Evolutionary conservation across 2,797 vertebrate genomes (phyloP).

Genomic region (Lithobates sylvaticus): DNA sequence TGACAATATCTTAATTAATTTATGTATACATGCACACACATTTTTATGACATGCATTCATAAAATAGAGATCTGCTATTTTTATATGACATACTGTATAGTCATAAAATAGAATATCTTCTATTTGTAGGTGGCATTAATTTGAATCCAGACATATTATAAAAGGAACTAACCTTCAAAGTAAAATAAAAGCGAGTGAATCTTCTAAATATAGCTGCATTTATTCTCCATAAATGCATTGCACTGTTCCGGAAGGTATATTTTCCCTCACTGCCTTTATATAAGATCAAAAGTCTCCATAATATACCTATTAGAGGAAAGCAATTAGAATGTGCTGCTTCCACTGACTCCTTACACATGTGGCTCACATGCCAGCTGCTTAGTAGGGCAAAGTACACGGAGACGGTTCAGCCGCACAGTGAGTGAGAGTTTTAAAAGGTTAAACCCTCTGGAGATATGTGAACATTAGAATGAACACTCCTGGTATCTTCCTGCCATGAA

Average conservation of each 20-base stretch:
- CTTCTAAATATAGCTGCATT: conserved; percentile 10
- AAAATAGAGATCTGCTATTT: no score
- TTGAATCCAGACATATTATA: not conserved
- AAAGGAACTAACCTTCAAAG: conserved; percentile 14
- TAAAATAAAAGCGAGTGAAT: not conserved
- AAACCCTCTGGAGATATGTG: no score
- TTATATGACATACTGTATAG: no score
- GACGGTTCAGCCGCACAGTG: no score
- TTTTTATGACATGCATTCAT: no score
- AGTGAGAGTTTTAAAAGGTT: no score
- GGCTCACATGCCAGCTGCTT: no score
- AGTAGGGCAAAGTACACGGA: no score
- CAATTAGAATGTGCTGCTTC: not conserved
- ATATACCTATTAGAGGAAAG: not conserved
- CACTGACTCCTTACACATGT: not conserved
- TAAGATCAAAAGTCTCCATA: not conserved
- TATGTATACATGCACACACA: no score
- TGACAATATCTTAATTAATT: no score
- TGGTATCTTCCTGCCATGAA: no score
- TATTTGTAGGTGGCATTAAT: not conserved
- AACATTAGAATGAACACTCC: no score
- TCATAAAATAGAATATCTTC: not conserved
- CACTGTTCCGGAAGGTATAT: not conserved
- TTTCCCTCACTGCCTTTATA: not conserved
- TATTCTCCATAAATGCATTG: conserved; percentile 3